phyloP scores from a whole-genome alignment of 2,888 invertebrate genomes.

The Rhagium mordax region DNA sequence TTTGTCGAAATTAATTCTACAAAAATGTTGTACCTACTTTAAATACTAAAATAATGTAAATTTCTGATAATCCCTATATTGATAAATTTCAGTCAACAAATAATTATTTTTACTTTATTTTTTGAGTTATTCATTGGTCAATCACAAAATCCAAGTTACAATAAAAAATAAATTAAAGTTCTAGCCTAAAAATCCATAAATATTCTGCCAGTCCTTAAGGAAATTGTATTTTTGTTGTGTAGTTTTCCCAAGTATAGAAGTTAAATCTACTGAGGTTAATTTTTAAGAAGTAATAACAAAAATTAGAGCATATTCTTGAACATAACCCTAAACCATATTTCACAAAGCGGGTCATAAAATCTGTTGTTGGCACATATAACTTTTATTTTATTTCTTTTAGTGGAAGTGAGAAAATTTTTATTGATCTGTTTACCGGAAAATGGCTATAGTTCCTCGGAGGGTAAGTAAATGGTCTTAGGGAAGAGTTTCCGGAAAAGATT shows the following conservation, averaged over 20 bases:
- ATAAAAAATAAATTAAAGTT: too few species aligned
- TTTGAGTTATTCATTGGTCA: too few species aligned
- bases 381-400: conserved; percentile 6
- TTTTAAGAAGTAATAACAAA: background rate
- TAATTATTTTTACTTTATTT: too few species aligned
- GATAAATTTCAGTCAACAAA: too few species aligned
- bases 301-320: conserved; percentile 3
- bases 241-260: background rate
- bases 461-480: conserved; percentile 10
- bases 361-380: conserved; percentile 17
- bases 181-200: too few species aligned
- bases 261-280: background rate
- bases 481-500: conserved; percentile 14
- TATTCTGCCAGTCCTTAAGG: too few species aligned
- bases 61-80: too few species aligned
- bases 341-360: conserved; percentile 12
- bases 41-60: too few species aligned
- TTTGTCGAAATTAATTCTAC: too few species aligned
- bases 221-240: too few species aligned
- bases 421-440: conserved; percentile 32
- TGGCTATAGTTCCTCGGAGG: conserved; percentile 14
- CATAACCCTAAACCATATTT: conserved; percentile 17
- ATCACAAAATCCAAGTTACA: too few species aligned
- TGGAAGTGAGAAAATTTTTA: conserved; percentile 29
- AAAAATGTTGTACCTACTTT: too few species aligned